A percentile compares a stretch with the other conserved stretches of the same genome.
These are phyloP conservation scores for Microcebus ravelobensis DNA, from an alignment of 2,113 vertebrate genomes.

Conservation along the genomic window DNA sequence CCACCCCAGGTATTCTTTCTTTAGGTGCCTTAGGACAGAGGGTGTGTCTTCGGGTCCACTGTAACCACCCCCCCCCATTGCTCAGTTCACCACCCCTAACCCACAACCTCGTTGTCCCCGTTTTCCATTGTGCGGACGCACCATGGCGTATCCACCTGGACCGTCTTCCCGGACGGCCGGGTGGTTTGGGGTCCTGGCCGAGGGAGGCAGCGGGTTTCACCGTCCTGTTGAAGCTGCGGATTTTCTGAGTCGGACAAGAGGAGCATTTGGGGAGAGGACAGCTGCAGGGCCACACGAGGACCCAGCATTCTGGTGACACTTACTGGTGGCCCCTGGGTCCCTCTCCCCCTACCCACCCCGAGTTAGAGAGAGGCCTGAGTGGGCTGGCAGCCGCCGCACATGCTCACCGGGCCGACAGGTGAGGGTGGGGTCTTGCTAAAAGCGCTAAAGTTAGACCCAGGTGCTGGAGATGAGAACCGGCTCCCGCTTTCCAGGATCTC, in stretches of 20 bases:
- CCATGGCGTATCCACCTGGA: not conserved
- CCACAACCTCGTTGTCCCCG: not conserved
- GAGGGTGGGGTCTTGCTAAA: fast-evolving
- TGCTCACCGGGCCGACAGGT: too few species aligned
- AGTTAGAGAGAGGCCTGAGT: not conserved
- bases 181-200: not conserved
- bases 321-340: not conserved
- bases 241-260: not conserved
- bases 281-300: not conserved
- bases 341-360: not conserved
- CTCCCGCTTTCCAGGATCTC: not conserved
- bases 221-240: not conserved
- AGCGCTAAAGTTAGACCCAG: not conserved
- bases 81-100: not conserved
- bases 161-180: not conserved
- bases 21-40: not conserved
- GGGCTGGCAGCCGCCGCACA: fast-evolving
- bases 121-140: fast-evolving
- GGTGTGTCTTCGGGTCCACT: fast-evolving
- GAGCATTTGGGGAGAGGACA: fast-evolving
- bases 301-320: too few species aligned
- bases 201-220: not conserved
- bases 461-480: fast-evolving
- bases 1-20: not conserved
- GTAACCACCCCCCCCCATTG: fast-evolving